phyloP scores from a whole-genome alignment of 2,888 invertebrate genomes.

The Chrysotoxum bicinctum region DNA sequence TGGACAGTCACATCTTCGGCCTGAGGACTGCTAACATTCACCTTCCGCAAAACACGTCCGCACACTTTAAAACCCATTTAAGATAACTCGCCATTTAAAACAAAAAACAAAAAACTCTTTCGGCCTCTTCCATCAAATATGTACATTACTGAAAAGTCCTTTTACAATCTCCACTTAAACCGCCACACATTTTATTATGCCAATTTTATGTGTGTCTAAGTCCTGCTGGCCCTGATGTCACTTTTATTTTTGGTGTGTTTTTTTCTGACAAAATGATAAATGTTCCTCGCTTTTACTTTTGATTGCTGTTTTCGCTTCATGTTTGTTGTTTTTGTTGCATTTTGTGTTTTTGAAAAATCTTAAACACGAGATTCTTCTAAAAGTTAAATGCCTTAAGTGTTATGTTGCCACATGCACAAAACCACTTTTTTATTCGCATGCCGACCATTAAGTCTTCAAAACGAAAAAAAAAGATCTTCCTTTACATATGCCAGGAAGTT shows the following conservation, averaged over 20 bases:
- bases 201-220: conserved; percentile 31
- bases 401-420: conserved; percentile 47
- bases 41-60: background rate
- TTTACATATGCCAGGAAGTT: background rate
- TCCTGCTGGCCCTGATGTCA: background rate
- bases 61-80: background rate
- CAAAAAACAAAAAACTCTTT: background rate
- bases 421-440: conserved; percentile 27
- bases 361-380: conserved; percentile 26
- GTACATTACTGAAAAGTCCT: conserved; percentile 1
- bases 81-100: background rate
- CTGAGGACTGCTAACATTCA: background rate
- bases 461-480: conserved; percentile 1
- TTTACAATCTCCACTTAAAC: conserved; percentile 24
- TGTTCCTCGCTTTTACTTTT: conserved; percentile 43
- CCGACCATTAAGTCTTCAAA: conserved; percentile 52
- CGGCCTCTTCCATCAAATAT: background rate
- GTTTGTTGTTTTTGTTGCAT: conserved; percentile 13
- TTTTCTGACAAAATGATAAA: conserved; percentile 61
- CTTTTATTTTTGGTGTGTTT: background rate
- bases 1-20: background rate
- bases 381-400: conserved; percentile 60
- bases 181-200: conserved; percentile 37
- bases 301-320: conserved; percentile 39
- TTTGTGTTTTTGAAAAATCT: conserved; percentile 27